Base-by-base conservation (phyloP, 2,113 vertebrate genomes). In the Podiceps cristatus region DNA sequence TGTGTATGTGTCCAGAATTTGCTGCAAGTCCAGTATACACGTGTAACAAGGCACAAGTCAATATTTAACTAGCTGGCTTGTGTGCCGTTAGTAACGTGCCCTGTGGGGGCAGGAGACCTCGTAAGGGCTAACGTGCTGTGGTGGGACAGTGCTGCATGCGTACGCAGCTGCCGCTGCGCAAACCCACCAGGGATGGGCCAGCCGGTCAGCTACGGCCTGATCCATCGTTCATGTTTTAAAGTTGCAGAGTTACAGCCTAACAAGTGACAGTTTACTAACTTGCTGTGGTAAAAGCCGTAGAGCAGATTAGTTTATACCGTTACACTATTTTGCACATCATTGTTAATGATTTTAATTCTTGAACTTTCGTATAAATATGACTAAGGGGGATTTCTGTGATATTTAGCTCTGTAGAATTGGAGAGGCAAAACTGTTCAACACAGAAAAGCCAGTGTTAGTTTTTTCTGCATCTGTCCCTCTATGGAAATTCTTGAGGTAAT, bases 151-250 rank as follows among this genome's bases (percentile, higher is more conserved):
- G 6, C 55, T 42, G 33, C 31, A 2, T 2, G 40, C 13, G 0
- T 3, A 14, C 17, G 4, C 19, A 37, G 40, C 50, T 44, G 29
- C 24, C 40, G 11, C 25, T 58, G 71, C 53, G 13, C 49, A 27
- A 8, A 20, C 3, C 3, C 37, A 22, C 58, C 68, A 23, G 3
- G 25, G 14, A 3, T 13, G 35, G 37, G n/a, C 87, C 15, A 1
- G 31, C 1, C 4, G 2, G 12, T 40, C 66, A 31, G 1, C 80
- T 47, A 4, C 42, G 68, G 55, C 49, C 35, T 68, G n/a, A 50
- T 29, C 7, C 22, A 6, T 28, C 1, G 1, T 27, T 78, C 8
- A 0, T 5, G 17, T 45, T 53, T n/a, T 33, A 5, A 73, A 90
- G 67, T 7, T 66, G 40, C 25, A 5, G 8, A n/a, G 17, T 62